Base-by-base conservation (phyloP, 2,797 vertebrate species). In the Euthynnus affinis region DNA sequence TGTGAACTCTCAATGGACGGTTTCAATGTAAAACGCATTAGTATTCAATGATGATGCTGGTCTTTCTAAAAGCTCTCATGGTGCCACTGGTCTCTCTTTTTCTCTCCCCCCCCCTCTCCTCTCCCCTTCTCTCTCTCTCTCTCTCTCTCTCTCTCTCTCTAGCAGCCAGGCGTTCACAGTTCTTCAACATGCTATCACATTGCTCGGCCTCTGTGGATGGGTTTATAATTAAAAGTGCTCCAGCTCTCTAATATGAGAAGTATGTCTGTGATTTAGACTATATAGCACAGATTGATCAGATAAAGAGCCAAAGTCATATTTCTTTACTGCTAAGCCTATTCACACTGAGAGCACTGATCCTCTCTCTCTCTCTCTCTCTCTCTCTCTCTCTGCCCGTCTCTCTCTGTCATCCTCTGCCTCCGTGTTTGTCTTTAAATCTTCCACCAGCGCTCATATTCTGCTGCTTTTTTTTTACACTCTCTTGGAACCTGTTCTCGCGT, bases 141-240 rank as follows among this genome's bases (percentile, higher is more conserved):
- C 22, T 29, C 46, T 29, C 22, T 15, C 62, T 44, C 29, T 27
- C 48, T 12, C 8, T 37, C 60, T 12, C 8, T 44, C 42, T 44
- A 44, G 5, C 13, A 44, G 42, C 42, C 15, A 3, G 42, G 14
- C 42, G 42, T 5, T 44, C 42, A 44, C 42, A 14, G 40, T 71
- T 69, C 68, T 58, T 27, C 64, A 67, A 74, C 84, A 74, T 60
- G 80, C 82, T 79, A 81, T 90, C 87, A 56, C 70, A 70, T 75
- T 79, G 75, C 8, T 37, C 14, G 14, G 72, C 78, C 86, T 88
- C 71, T 76, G 71, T 72, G 78, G 85, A 87, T 86, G 84, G 72
- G 57, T 88, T 87, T 90, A 82, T 89, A 91, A 92, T 95, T 94
- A 94, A 94, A 92, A 87, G 85, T 78, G 75, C 76, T 81, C 70